Evolutionary conservation across 2,113 vertebrate species (phyloP).

Genomic region (Ophiodon elongatus): DNA sequence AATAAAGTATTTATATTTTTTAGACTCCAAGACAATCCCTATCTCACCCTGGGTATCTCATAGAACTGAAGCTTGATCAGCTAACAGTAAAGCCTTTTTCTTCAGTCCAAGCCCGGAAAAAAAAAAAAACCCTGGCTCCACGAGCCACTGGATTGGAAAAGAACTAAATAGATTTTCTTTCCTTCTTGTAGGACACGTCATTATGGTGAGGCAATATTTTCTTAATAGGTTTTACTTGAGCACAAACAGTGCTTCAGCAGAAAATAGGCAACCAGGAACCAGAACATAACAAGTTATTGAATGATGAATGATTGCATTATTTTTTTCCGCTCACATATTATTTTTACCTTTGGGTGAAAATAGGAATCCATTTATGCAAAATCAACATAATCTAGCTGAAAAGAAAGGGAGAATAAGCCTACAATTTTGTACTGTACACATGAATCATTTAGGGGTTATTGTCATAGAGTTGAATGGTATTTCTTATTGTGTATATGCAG

Average conservation of each 20-base stretch:
- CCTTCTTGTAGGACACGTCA: constrained; percentile 64
- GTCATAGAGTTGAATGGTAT: constrained; percentile 41
- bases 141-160: constrained; percentile 79
- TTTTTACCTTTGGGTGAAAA: constrained; percentile 69
- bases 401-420: constrained; percentile 58
- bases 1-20: constrained; percentile 67
- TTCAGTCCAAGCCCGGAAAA: constrained; percentile 52
- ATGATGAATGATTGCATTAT: constrained; percentile 72
- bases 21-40: constrained; percentile 54
- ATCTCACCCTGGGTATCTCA: constrained; percentile 68
- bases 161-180: constrained; percentile 75
- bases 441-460: constrained; percentile 56
- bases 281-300: constrained; percentile 71
- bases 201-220: constrained; percentile 71
- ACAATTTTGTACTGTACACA: constrained; percentile 51
- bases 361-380: constrained; percentile 63
- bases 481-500: constrained; percentile 35
- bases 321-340: constrained; percentile 46
- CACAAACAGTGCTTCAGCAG: constrained; percentile 72
- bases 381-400: constrained; percentile 57
- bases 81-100: constrained; percentile 66
- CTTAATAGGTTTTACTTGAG: constrained; percentile 75
- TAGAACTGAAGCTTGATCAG: constrained; percentile 63
- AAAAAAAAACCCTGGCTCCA: constrained; percentile 69
- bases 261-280: constrained; percentile 70